These are phyloP conservation scores for Hemicentrotus pulcherrimus DNA, from an alignment of 35 echinoderm and acorn worm genomes.

Conservation along the genomic window DNA sequence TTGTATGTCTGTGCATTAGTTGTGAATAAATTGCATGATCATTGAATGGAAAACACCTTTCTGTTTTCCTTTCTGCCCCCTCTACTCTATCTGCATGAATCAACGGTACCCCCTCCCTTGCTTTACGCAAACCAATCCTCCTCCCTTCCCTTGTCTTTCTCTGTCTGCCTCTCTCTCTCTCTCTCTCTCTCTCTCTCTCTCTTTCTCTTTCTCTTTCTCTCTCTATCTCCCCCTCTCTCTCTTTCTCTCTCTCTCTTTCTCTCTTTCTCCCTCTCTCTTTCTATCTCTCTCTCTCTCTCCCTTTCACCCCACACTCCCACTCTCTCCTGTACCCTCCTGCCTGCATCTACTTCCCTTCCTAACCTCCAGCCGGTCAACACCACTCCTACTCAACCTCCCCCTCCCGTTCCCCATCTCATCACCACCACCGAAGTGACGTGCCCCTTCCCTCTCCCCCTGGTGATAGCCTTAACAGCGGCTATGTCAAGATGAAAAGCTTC, in stretches of 20 bases:
- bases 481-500: slow-evolving; percentile 31
- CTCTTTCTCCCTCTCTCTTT: too few species aligned
- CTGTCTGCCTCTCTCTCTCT: too few species aligned
- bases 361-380: not conserved
- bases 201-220: not conserved
- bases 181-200: not conserved
- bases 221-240: not conserved
- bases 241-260: not conserved
- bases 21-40: not conserved
- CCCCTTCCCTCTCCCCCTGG: not conserved
- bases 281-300: not conserved
- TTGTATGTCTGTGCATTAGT: not conserved
- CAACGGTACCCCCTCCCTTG: not conserved
- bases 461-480: not conserved
- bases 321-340: not conserved
- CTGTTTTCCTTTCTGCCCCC: not conserved
- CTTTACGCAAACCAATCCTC: not conserved
- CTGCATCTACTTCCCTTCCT: not conserved
- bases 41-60: not conserved
- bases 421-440: not conserved
- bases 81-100: not conserved
- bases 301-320: not conserved
- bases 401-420: not conserved
- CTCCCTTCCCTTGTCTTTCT: too few species aligned
- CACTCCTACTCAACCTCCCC: not conserved